Base-by-base conservation (phyloP, 2,113 vertebrate genomes). In the Ictidomys tridecemlineatus region DNA sequence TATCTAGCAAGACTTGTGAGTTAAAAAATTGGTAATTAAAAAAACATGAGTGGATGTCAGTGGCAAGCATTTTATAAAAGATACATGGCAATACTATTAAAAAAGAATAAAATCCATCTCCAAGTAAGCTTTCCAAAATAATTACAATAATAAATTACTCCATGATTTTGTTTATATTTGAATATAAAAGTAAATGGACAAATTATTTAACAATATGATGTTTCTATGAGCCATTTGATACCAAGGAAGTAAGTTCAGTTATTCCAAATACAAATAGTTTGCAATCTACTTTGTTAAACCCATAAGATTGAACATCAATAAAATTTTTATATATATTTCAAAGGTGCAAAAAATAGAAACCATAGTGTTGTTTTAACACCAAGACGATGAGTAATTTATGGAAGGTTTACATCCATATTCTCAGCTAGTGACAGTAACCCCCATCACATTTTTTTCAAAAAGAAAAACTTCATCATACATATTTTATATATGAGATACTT, bases 21-120 rank as follows among this genome's bases (percentile, higher is more conserved):
- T 76, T 24, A 93, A 93, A 93, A 84, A n/a, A 51, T 61, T 51
- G 53, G 28, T 85, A 95, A 92, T 51, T 84, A 80, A 92, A 70
- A 78, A 89, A 86, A 48, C 65, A 34, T 56, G 39, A 89, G 14
- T 42, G 18, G 26, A 82, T 74, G 11, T 26, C 80, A 73, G 45
- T 58, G 61, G 16, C 34, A 87, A 39, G 70, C 12, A 45, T 76
- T 85, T 90, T 95, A 67, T 93, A 34, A 91, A 65, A n/a, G 45
- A 80, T 11, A 96, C 80, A 79, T 90, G 17, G 45, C 24, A 88
- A 85, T 91, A 56, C 56, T 76, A 22, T 51, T 76, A 42, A 42
- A 80, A 85, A 95, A 90, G 24, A 82, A 90, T 56, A 95, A 94
- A 80, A 76, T 76, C 48, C 5, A 88, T 34, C 73, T 88, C 51